These are phyloP conservation scores for Cisticola juncidis DNA, from an alignment of 2,113 vertebrate species.

Conservation along the genomic window DNA sequence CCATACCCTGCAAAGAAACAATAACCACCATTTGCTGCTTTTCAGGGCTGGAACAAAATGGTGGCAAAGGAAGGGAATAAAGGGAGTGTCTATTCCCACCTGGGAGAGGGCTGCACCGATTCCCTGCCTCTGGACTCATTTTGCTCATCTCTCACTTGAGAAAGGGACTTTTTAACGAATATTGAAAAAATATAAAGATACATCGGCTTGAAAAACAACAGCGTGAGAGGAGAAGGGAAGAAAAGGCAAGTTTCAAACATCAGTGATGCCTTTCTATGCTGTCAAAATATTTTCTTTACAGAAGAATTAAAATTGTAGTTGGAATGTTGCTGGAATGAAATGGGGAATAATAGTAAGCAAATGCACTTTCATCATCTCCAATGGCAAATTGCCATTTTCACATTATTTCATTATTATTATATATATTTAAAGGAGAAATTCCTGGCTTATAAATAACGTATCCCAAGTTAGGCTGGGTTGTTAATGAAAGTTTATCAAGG, in stretches of 20 bases:
- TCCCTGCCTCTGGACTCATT: conserved; percentile 12
- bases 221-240: conserved; percentile 30
- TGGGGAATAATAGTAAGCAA: conserved; percentile 7
- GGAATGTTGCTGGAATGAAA: conserved; percentile 11
- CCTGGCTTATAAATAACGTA: neutral
- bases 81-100: conserved; percentile 16
- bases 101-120: neutral
- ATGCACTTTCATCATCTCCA: neutral
- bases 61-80: conserved; percentile 67
- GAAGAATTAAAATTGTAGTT: conserved; percentile 49
- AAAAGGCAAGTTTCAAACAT: conserved; percentile 57
- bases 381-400: neutral
- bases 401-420: neutral
- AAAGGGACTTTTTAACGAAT: conserved; percentile 1
- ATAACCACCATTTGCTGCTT: conserved; percentile 81
- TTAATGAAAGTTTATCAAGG: neutral
- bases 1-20: conserved; percentile 78
- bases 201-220: conserved; percentile 33
- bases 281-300: conserved; percentile 60
- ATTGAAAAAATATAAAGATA: neutral
- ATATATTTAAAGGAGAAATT: neutral
- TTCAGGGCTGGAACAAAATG: conserved; percentile 75
- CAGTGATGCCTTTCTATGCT: conserved; percentile 16
- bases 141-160: neutral
- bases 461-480: neutral